Evolutionary conservation across 2,888 invertebrate species (phyloP), one percentile per base, ranked within the genome.

Genomic region (Blastobasis adustella): DNA sequence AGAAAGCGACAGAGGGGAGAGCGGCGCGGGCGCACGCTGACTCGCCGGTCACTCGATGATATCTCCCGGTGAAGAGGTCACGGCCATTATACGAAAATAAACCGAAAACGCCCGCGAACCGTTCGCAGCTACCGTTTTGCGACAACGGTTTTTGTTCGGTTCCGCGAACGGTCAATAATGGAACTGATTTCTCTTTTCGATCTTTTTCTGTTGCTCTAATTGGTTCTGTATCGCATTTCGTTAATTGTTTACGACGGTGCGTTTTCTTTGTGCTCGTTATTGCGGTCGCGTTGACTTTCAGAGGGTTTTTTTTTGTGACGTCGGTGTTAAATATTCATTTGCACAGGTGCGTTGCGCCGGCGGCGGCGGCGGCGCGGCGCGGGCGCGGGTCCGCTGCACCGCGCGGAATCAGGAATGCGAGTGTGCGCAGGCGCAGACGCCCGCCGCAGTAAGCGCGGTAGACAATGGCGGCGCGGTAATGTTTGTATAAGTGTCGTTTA

Each of bases 61-160:
- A 82, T 83, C 85, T 81, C 81, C 73, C 75, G 75, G 74, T 71
- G 82, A 69, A 79, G 78, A 81, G 87, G 87, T 86, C 86, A 86
- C 78, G 85, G 84, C 69, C 83, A 75, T 76, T 76, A 76, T 71
- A 67, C 71, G 67, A 69, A 76, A 76, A 73, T 67, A 67, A 71
- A 65, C 73, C 63, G 66, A 69, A 71, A 66, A 66, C 64, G 59
- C 60, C 62, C 59, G 58, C 62, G 60, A 61, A 64, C 54, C 65
- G 65, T 67, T 71, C 65, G 63, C 60, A 57, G 65, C 63, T 64
- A 71, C 67, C 65, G 76, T 73, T 74, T 71, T 73, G 76, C 74
- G 76, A 71, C 74, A 69, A 65, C 69, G 64, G 61, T 69, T 75
- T 76, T 76, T 79, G 71, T 78, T 69, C 63, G 62, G 58, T 67